phyloP scores from a whole-genome alignment of 2,797 vertebrate species.

The Taeniopygia guttata region DNA sequence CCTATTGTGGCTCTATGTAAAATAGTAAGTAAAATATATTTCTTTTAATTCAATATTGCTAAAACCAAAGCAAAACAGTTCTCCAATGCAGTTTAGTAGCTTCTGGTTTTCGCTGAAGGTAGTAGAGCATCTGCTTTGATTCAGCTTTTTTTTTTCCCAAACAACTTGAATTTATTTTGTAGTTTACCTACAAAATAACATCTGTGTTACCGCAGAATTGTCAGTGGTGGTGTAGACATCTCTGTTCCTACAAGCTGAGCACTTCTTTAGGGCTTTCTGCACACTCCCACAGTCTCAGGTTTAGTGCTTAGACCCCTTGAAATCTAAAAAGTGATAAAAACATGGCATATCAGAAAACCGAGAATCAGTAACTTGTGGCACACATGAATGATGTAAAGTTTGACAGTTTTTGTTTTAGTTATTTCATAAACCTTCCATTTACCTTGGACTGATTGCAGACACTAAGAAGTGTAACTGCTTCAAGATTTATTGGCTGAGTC shows the following conservation, averaged over 20 bases:
- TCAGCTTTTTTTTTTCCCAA: not conserved
- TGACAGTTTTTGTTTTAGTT: not conserved
- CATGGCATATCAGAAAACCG: rapidly evolving
- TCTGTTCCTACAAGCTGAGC: not conserved
- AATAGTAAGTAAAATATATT: not conserved
- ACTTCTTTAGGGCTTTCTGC: not conserved
- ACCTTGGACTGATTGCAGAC: not conserved
- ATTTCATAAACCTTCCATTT: not conserved
- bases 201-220: not conserved
- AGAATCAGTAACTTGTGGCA: not conserved
- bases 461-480: not conserved
- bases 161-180: not conserved
- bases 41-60: not conserved
- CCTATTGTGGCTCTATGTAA: not conserved
- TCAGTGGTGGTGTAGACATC: not conserved
- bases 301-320: not conserved
- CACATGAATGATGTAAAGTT: not conserved
- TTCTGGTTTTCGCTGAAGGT: not conserved
- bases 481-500: not conserved
- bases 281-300: not conserved
- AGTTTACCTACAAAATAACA: not conserved
- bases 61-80: not conserved
- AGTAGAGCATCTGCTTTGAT: not conserved
- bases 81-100: not conserved
- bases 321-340: not conserved